Evolutionary conservation across 2,888 invertebrate species (phyloP).

Genomic region (Tuta absoluta): DNA sequence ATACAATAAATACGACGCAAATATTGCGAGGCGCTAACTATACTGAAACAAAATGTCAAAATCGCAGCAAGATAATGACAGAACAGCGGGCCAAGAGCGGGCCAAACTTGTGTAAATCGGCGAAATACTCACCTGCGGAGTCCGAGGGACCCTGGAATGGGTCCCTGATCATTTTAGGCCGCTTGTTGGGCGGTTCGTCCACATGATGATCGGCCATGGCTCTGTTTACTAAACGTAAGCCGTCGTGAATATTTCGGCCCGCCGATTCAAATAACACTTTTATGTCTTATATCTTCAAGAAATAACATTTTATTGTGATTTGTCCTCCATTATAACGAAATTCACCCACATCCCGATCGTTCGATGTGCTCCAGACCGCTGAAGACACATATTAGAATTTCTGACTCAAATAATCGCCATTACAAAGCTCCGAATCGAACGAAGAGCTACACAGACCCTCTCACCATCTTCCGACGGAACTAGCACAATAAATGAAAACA

Average conservation of each 20-base stretch:
- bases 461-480: constrained; percentile 88
- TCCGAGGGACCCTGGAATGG: constrained; percentile 91
- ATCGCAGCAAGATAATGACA: constrained; percentile 72
- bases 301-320: constrained; percentile 80
- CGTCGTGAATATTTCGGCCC: constrained; percentile 83
- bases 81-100: constrained; percentile 63
- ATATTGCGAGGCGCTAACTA: constrained; percentile 75
- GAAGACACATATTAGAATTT: constrained; percentile 88
- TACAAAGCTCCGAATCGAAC: constrained; percentile 87
- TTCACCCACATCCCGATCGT: constrained; percentile 85
- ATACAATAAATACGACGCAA: constrained; percentile 76
- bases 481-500: constrained; percentile 87
- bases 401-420: constrained; percentile 90
- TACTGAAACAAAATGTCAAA: constrained; percentile 74
- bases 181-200: constrained; percentile 98
- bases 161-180: constrained; percentile 94
- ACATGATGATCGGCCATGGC: constrained; percentile 96
- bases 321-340: constrained; percentile 79
- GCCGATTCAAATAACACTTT: constrained; percentile 81
- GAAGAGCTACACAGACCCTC: constrained; percentile 85
- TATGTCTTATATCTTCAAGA: constrained; percentile 78
- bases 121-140: constrained; percentile 86
- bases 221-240: constrained; percentile 86
- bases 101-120: constrained; percentile 62
- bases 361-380: constrained; percentile 86